Percentiles rank a stretch among this genome's conserved stretches.
Evolutionary conservation across 64 coral and sea anemone species (phyloP).

Genomic region (Platygyra sinensis): DNA sequence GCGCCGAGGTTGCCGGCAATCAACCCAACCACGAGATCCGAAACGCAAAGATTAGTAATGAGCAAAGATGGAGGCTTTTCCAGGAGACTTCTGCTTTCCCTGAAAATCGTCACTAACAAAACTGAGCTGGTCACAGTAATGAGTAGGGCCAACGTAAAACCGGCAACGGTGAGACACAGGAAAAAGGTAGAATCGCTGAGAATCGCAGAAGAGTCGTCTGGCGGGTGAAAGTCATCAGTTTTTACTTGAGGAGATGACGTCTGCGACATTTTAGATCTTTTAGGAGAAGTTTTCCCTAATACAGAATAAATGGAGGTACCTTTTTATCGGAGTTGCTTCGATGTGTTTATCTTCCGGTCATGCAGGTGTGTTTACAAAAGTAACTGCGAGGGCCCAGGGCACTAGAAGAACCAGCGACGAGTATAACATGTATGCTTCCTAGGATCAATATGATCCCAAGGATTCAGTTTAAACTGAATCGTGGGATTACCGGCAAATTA

Average conservation of each 20-base stretch:
- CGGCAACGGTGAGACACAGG: not conserved
- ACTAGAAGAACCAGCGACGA: no score
- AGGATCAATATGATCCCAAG: no score
- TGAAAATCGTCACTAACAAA: conserved; percentile 9
- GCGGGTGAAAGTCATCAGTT: not conserved
- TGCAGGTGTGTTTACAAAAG: no score
- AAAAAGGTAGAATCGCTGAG: conserved; percentile 5
- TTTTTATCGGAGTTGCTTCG: no score
- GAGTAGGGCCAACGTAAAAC: conserved; percentile 2
- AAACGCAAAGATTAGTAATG: conserved; percentile 17
- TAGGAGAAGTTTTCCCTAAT: not conserved
- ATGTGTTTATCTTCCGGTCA: no score
- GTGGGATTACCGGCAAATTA: no score
- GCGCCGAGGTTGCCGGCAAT: conserved; percentile 30
- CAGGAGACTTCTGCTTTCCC: not conserved
- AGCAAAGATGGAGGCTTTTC: conserved; percentile 24
- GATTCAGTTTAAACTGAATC: no score
- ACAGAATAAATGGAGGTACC: no score
- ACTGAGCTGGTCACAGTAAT: not conserved
- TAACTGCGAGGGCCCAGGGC: no score
- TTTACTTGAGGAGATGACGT: not conserved
- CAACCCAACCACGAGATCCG: conserved; percentile 10
- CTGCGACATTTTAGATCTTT: not conserved
- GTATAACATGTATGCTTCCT: no score
- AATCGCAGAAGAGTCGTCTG: not conserved